A percentile compares a stretch with the other conserved stretches of the same genome.
Conservation (phyloP, 2,888 invertebrate genomes). For the Tinea semifulvella region DNA sequence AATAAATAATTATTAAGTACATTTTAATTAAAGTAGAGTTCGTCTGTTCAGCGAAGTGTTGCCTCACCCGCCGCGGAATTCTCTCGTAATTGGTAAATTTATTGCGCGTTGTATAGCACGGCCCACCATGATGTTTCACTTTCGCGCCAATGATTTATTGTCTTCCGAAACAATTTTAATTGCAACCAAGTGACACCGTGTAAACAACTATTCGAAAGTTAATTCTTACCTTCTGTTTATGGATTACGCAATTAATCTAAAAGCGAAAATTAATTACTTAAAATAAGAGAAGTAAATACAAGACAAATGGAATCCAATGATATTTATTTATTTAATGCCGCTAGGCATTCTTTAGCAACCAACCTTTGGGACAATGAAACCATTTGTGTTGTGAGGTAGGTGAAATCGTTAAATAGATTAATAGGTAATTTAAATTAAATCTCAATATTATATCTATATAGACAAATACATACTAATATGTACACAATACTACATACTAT, state of each 20-base stretch:
- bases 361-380: too few species aligned
- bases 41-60: constrained; percentile 11
- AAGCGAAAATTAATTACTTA: constrained; percentile 23
- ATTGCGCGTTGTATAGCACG: constrained; percentile 61
- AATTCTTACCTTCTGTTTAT: constrained; percentile 34
- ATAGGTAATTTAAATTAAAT: too few species aligned
- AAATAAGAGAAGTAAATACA: too few species aligned
- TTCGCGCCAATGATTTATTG: constrained; percentile 62
- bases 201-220: constrained; percentile 67
- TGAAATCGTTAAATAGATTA: too few species aligned
- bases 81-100: constrained; percentile 61
- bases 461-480: too few species aligned
- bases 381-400: too few species aligned
- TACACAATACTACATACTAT: too few species aligned
- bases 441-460: too few species aligned
- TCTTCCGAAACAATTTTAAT: constrained; percentile 64
- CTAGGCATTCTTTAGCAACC: too few species aligned
- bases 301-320: too few species aligned
- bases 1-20: neutral
- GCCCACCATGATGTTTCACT: constrained; percentile 60
- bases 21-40: constrained; percentile 6
- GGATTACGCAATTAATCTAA: constrained; percentile 47
- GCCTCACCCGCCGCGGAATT: constrained; percentile 25
- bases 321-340: too few species aligned
- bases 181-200: constrained; percentile 62